Evolutionary conservation across 2,888 invertebrate genomes (phyloP), one percentile per base, ranked within the genome.

Genomic region (Saturnia japonica): DNA sequence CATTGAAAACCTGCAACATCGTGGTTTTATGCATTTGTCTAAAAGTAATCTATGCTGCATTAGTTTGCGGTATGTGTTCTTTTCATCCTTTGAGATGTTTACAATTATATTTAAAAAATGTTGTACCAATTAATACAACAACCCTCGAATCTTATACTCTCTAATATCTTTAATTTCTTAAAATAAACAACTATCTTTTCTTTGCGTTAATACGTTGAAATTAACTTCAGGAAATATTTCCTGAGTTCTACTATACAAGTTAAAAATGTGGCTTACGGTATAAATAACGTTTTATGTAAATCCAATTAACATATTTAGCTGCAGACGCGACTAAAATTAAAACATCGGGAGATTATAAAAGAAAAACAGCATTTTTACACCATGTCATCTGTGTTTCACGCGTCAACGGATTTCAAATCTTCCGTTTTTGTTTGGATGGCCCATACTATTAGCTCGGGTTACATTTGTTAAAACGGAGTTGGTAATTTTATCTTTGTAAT

Each of bases 341-440:
- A 66, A 42, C n/a, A 11, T 34, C 25, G 16, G 22, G 54, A 22
- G 57, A 57, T 25, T 25, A 51, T 67, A 67, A 54, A 68, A n/a
- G 40, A 34, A 67, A 54, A 66, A 25, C 51, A 19, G 40, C 19
- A 67, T 40, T 42, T 64, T 64, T 51, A 64, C 62, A 19, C n/a
- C 68, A 8, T 22, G 34, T 40, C 64, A 64, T 69, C 64, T 28
- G 62, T 47, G 47, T 12, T 47, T 51, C 42, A 70, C 25, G 66
- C 14, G 47, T 51, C 54, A 67, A 25, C 42, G 28, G 67, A 70
- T 54, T 25, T 70, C 66, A 70, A 70, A 51, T 51, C 64, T 66
- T 40, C 40, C 62, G 19, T 64, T 64, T 2, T 60, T 60, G 28
- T 60, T 62, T 62, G 19, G 34, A 34, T 62, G 62, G 8, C 2